Percentiles rank a stretch among this genome's conserved stretches.
Evolutionary conservation across 2,113 vertebrate genomes (phyloP).

Genomic region (Psettodes erumei): DNA sequence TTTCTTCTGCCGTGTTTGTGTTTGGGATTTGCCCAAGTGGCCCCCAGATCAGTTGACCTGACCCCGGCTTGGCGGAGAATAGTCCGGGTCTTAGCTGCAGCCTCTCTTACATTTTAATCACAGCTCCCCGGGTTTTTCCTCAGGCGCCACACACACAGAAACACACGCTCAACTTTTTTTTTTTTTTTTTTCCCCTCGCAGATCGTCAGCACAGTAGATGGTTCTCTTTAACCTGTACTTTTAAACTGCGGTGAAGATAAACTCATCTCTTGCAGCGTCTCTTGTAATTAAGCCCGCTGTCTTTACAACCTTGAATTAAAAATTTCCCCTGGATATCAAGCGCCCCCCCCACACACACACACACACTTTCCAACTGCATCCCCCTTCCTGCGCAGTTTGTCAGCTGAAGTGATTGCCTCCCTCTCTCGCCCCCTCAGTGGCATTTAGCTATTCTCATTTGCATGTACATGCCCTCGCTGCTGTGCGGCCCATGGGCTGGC

Average conservation of each 20-base stretch:
- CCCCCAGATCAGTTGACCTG: slow-evolving; percentile 85
- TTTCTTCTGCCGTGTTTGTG: slow-evolving; percentile 81
- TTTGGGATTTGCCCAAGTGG: slow-evolving; percentile 84
- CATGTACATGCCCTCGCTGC: slow-evolving; percentile 97
- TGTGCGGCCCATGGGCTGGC: slow-evolving; percentile 89
- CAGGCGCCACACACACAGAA: slow-evolving; percentile 64
- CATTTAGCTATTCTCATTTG: slow-evolving; percentile 96
- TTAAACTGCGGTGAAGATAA: slow-evolving; percentile 48
- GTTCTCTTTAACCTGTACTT: slow-evolving; percentile 59
- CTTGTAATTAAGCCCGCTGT: slow-evolving; percentile 60
- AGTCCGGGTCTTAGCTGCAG: slow-evolving; percentile 62
- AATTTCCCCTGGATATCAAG: slow-evolving; percentile 52
- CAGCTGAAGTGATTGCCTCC: slow-evolving; percentile 81
- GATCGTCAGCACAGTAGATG: slow-evolving; percentile 30
- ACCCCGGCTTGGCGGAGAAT: slow-evolving; percentile 78
- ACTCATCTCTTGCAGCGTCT: slow-evolving; percentile 38
- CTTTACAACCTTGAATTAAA: no score
- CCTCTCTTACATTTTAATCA: slow-evolving; percentile 79
- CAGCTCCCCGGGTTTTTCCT: slow-evolving; percentile 28
- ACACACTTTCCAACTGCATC: slow-evolving; percentile 24
- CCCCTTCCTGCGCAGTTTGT: slow-evolving; percentile 70
- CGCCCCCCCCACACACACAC: neutral
- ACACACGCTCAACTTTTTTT: slow-evolving; percentile 10
- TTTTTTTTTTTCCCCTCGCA: no score
- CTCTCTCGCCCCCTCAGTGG: slow-evolving; percentile 86